These are phyloP conservation scores for Melanerpes formicivorus DNA, from an alignment of 2,113 vertebrate species.

Conservation along the genomic window DNA sequence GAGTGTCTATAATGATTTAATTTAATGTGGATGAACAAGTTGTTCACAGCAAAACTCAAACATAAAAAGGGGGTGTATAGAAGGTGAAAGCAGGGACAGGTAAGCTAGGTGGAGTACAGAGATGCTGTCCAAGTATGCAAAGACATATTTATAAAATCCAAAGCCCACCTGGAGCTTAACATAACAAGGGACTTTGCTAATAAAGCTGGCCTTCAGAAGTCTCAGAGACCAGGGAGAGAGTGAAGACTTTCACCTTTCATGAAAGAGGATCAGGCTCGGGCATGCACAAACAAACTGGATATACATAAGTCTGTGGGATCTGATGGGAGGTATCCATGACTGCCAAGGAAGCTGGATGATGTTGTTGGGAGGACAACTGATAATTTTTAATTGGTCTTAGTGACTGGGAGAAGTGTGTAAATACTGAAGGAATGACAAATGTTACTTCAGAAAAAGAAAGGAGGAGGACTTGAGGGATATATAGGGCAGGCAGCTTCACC, in stretches of 20 bases:
- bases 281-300: neutral
- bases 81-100: no score
- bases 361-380: neutral
- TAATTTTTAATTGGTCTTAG: neutral
- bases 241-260: neutral
- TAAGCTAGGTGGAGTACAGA: neutral
- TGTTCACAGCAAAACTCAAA: neutral
- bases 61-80: no score
- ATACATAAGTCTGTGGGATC: neutral
- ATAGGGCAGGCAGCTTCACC: no score
- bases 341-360: neutral
- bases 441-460: neutral
- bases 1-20: slow-evolving; percentile 13
- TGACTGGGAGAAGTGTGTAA: neutral
- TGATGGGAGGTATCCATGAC: neutral
- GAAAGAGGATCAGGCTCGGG: neutral
- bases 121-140: neutral
- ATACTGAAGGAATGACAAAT: neutral
- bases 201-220: neutral
- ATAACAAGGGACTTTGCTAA: neutral
- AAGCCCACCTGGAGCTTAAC: neutral
- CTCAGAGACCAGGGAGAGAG: neutral
- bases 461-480: neutral
- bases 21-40: neutral
- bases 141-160: neutral